Evolutionary conservation across 2,797 vertebrate species (phyloP).

Genomic region (Coilia nasus): DNA sequence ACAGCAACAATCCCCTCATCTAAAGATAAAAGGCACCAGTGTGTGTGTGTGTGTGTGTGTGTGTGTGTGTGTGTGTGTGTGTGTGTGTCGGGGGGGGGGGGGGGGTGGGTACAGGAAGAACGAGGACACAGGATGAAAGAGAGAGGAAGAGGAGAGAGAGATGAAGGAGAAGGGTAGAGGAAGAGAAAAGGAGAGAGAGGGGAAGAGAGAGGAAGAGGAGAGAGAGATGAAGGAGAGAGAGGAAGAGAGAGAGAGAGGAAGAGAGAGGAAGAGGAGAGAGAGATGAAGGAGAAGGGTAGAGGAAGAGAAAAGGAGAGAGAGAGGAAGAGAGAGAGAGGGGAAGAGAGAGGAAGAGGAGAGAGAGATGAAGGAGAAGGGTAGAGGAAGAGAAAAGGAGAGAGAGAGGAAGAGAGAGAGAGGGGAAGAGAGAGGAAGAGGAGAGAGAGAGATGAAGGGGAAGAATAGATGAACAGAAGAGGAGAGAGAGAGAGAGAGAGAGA

Average conservation of each 20-base stretch:
- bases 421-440: no score
- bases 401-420: background rate
- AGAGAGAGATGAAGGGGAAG: no score
- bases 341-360: background rate
- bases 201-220: conserved; percentile 5
- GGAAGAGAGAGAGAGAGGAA: no score
- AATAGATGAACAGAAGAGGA: conserved; percentile 10
- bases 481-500: no score
- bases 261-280: background rate
- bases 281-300: background rate
- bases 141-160: no score
- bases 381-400: background rate
- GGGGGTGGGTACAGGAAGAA: no score
- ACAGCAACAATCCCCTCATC: conserved; percentile 43
- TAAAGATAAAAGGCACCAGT: conserved; percentile 3
- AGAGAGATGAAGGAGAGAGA: no score
- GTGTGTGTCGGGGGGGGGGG: no score
- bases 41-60: no score
- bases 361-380: background rate
- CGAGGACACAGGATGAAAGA: no score
- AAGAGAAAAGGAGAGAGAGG: conserved; percentile 20
- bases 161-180: background rate
- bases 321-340: background rate
- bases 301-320: background rate
- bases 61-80: no score